Conservation (phyloP, 2,113 vertebrate species). For the Marmota flaviventris region DNA sequence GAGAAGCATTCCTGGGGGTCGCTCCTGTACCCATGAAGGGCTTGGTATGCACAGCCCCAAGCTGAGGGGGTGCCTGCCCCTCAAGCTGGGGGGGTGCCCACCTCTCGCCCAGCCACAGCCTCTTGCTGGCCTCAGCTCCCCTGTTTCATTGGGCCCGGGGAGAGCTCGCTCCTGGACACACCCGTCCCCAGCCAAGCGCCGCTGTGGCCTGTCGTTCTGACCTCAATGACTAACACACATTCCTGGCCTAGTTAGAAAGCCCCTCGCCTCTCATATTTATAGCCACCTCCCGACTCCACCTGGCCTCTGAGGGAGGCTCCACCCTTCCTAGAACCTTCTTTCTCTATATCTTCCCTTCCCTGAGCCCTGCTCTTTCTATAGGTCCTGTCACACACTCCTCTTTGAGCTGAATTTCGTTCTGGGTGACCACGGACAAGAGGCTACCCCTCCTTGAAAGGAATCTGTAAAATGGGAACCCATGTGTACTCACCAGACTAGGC, state of each 20-base stretch:
- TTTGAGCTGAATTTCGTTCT: background rate
- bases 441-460: background rate
- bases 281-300: conserved; percentile 58
- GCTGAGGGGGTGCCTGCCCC: fast-evolving
- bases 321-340: background rate
- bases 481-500: background rate
- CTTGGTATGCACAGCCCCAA: fast-evolving
- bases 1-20: background rate
- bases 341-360: background rate
- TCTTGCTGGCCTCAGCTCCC: background rate
- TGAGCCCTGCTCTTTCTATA: background rate
- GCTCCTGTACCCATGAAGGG: fast-evolving
- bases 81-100: too few relatives aligned
- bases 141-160: background rate
- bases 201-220: conserved; percentile 57
- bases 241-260: conserved; percentile 83
- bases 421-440: background rate
- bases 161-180: background rate
- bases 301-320: conserved; percentile 68
- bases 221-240: conserved; percentile 86
- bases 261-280: conserved; percentile 82
- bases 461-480: background rate
- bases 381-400: background rate
- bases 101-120: background rate
- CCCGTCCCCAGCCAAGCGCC: background rate